phyloP scores from a whole-genome alignment of 2,797 vertebrate species.

The Hippopotamyrus pictus region DNA sequence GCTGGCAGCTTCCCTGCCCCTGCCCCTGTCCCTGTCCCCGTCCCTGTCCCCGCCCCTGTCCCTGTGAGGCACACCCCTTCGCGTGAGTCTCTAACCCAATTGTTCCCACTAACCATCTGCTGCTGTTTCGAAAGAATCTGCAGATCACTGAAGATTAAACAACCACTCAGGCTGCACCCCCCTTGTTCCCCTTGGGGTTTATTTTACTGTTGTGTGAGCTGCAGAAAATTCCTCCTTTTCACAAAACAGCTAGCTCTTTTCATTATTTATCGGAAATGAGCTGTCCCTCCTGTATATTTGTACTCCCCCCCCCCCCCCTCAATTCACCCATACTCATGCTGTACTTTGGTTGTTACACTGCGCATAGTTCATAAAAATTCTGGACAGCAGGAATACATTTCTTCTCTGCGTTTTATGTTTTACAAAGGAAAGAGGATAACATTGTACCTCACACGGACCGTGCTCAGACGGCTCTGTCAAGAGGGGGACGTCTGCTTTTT shows the following conservation, averaged over 20 bases:
- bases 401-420: not conserved
- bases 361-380: constrained; percentile 11
- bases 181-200: not conserved
- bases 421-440: constrained; percentile 20
- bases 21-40: too few species aligned
- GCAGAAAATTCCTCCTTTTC: not conserved
- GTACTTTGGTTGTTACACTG: not conserved
- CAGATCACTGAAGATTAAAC: not conserved
- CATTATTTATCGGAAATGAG: not conserved
- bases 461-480: constrained; percentile 11
- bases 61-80: not conserved
- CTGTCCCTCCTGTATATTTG: not conserved
- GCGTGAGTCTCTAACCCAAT: not conserved
- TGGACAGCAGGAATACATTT: constrained; percentile 18
- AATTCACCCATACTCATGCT: not conserved
- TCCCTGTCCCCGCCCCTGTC: not conserved
- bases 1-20: not conserved
- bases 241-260: not conserved
- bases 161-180: not conserved
- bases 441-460: not conserved
- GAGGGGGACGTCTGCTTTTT: not conserved
- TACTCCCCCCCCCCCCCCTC: not conserved
- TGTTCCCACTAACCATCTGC: constrained; percentile 10
- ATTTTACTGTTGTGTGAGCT: not conserved
- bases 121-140: not conserved